A percentile compares a stretch with the other conserved stretches of the same genome.
phyloP scores from a whole-genome alignment of 1,140 invertebrate species.

The Oryzaephilus surinamensis region DNA sequence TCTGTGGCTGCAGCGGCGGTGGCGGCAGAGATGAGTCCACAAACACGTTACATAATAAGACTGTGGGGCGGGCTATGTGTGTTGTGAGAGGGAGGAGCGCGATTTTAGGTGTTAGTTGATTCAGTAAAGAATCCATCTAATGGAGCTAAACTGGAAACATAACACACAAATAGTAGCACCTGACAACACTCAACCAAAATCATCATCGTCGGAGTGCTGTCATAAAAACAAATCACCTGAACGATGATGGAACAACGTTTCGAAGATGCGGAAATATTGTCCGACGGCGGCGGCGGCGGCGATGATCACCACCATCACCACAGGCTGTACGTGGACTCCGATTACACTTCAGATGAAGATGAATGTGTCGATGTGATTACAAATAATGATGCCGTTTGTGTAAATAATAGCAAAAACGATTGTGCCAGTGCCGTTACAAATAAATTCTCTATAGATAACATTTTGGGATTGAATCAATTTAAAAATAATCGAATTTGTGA shows the following conservation, averaged over 20 bases:
- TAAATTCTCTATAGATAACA: conserved; percentile 34
- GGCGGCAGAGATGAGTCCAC: conserved; percentile 20
- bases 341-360: conserved; percentile 14
- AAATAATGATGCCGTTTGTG: conserved; percentile 1
- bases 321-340: too few species aligned
- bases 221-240: background rate
- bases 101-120: conserved; percentile 24
- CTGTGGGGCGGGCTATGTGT: conserved; percentile 18
- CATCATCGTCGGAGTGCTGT: conserved; percentile 8
- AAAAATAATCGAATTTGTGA: conserved; percentile 11
- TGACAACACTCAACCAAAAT: conserved; percentile 9
- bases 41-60: conserved; percentile 5
- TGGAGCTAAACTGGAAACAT: conserved; percentile 17
- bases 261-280: conserved; percentile 8
- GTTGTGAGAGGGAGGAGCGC: conserved; percentile 16
- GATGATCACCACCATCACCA: conserved; percentile 3
- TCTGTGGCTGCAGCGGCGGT: conserved; percentile 26
- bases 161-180: conserved; percentile 19
- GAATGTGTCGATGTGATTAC: conserved; percentile 22
- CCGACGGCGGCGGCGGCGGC: conserved; percentile 2
- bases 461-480: conserved; percentile 23
- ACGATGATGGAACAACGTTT: conserved; percentile 6
- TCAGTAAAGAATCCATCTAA: conserved; percentile 26
- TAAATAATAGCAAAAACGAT: conserved; percentile 9
- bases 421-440: conserved; percentile 16